phyloP scores from a whole-genome alignment of 2,797 vertebrate species.

The Eulemur coronatus region DNA sequence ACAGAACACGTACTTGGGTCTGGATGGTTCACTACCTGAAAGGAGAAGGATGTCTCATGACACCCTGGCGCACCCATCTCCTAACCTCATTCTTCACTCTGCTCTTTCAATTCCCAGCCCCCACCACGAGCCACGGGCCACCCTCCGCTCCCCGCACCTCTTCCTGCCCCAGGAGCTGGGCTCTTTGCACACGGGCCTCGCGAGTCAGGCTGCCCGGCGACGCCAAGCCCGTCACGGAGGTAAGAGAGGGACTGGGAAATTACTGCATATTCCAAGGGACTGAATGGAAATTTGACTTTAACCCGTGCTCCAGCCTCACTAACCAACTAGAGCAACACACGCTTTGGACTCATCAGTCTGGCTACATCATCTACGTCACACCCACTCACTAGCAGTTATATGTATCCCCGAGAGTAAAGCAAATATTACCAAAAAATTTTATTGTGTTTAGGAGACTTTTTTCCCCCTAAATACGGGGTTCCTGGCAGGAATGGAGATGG shows the following conservation, averaged over 20 bases:
- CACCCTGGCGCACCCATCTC: accelerated
- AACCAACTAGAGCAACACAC: too few relatives aligned
- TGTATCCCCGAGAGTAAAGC: background rate
- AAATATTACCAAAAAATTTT: background rate
- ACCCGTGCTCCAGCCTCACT: background rate
- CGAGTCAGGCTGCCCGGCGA: accelerated
- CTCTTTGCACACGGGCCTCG: background rate
- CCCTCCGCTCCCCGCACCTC: background rate
- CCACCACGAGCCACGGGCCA: too few relatives aligned
- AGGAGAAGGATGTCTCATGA: background rate
- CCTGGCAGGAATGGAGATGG: background rate
- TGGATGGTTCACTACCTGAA: accelerated
- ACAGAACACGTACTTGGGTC: background rate
- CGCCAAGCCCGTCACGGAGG: background rate
- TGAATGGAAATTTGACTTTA: background rate
- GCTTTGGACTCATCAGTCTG: too few relatives aligned
- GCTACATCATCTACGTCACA: accelerated
- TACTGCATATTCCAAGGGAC: background rate
- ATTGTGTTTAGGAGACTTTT: too few relatives aligned
- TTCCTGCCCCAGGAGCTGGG: background rate
- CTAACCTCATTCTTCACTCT: background rate
- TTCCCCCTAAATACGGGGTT: background rate
- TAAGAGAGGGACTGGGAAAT: background rate
- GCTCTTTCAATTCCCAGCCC: background rate
- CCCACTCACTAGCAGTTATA: background rate